Evolutionary conservation across 2,113 vertebrate species (phyloP).

Genomic region (Sylvilagus bachmani): DNA sequence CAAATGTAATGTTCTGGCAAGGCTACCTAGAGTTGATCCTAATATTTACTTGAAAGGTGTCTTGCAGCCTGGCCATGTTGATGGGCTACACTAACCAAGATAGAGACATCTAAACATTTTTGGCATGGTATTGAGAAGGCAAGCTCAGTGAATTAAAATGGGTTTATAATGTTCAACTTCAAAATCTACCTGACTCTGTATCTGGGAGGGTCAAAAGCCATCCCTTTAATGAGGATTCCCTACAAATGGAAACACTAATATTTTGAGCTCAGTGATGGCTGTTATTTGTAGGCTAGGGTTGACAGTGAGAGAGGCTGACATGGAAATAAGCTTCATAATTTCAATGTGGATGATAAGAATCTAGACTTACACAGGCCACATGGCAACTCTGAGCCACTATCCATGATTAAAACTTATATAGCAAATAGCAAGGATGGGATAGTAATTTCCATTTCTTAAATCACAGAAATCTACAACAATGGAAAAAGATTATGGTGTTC

Average conservation of each 20-base stretch:
- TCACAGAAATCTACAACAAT: not conserved
- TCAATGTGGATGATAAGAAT: conserved; percentile 18
- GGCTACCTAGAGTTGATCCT: not conserved
- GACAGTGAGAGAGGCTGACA: not conserved
- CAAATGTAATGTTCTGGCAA: conserved; percentile 5
- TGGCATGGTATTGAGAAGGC: not conserved
- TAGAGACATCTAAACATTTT: not conserved
- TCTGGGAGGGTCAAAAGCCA: not conserved
- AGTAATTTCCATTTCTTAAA: not conserved
- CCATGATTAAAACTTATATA: not conserved
- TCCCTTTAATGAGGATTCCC: not conserved
- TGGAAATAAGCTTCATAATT: not conserved
- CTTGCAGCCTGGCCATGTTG: not conserved
- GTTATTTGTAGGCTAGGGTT: not conserved
- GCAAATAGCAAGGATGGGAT: not conserved
- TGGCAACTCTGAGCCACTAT: not conserved
- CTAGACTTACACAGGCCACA: conserved; percentile 4
- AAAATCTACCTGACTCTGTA: not conserved
- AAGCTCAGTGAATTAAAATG: not conserved
- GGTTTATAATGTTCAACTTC: conserved; percentile 26
- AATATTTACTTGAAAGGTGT: not conserved
- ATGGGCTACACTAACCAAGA: not conserved
- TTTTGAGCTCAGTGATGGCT: not conserved
- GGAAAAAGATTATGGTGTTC: not conserved
- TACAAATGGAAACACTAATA: not conserved